phyloP scores from a whole-genome alignment of 2,888 invertebrate species.

The Minunthozetes semirufus region DNA sequence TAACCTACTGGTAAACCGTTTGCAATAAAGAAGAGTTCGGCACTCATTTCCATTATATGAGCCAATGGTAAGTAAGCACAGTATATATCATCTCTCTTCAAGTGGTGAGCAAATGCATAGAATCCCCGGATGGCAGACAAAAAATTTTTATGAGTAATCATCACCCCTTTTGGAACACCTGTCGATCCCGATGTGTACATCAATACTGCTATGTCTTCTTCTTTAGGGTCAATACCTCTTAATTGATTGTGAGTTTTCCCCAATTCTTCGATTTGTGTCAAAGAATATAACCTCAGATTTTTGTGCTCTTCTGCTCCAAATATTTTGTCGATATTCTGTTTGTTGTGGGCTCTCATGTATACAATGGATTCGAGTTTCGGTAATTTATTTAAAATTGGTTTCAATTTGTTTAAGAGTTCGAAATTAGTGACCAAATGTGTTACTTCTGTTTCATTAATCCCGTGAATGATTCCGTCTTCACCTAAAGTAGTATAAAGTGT shows the following conservation, averaged over 20 bases:
- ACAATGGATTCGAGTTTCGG: conserved; percentile 62
- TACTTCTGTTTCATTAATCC: conserved; percentile 93
- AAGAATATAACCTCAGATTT: neutral
- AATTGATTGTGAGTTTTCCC: conserved; percentile 47
- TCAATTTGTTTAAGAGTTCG: conserved; percentile 82
- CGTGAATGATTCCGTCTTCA: conserved; percentile 61
- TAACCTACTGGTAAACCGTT: conserved; percentile 90
- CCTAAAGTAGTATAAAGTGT: conserved; percentile 97
- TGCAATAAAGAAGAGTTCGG: conserved; percentile 68
- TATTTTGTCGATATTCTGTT: neutral
- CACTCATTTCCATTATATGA: conserved; percentile 90
- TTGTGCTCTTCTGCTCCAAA: neutral
- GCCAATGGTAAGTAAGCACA: conserved; percentile 87
- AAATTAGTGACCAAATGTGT: conserved; percentile 85
- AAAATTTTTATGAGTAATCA: conserved; percentile 43
- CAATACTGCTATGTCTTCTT: conserved; percentile 81
- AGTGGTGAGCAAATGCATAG: conserved; percentile 3
- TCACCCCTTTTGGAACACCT: conserved; percentile 47
- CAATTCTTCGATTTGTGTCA: conserved; percentile 70
- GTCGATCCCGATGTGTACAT: conserved; percentile 90
- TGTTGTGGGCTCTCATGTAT: conserved; percentile 45
- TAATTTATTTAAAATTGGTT: conserved; percentile 58
- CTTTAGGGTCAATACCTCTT: conserved; percentile 54
- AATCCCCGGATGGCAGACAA: conserved; percentile 41
- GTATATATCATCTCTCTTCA: no score